These are phyloP conservation scores for Pedionomus torquatus DNA, from an alignment of 2,113 vertebrate species.

Conservation along the genomic window DNA sequence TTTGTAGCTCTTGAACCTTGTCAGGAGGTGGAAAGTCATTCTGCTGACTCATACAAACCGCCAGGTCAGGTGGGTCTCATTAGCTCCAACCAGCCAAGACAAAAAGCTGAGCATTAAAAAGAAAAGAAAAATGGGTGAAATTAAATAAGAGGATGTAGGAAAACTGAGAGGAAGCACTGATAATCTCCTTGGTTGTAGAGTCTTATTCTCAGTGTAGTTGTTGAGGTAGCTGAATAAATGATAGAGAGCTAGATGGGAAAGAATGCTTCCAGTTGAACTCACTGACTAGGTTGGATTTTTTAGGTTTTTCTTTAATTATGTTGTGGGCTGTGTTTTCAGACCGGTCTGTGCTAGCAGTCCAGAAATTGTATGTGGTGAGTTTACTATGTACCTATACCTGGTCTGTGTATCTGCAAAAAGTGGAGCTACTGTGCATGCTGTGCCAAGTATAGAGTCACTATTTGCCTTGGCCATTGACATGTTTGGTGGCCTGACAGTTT, in stretches of 20 bases:
- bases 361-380: background rate
- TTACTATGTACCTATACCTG: background rate
- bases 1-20: slow-evolving; percentile 6
- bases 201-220: background rate
- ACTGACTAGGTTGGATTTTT: background rate
- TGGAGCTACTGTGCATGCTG: background rate
- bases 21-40: background rate
- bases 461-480: background rate
- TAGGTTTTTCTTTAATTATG: background rate
- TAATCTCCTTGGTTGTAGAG: background rate
- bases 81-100: background rate
- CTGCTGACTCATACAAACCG: slow-evolving; percentile 25
- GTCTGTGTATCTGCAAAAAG: background rate
- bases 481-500: background rate
- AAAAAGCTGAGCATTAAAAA: background rate
- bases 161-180: background rate
- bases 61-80: background rate
- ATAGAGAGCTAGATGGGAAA: background rate
- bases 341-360: accelerated
- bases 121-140: accelerated
- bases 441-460: background rate
- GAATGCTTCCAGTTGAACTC: background rate
- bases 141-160: background rate
- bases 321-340: background rate
- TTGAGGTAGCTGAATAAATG: background rate